Conservation (phyloP, 2,888 invertebrate genomes). For the Synanthedon formicaeformis region DNA sequence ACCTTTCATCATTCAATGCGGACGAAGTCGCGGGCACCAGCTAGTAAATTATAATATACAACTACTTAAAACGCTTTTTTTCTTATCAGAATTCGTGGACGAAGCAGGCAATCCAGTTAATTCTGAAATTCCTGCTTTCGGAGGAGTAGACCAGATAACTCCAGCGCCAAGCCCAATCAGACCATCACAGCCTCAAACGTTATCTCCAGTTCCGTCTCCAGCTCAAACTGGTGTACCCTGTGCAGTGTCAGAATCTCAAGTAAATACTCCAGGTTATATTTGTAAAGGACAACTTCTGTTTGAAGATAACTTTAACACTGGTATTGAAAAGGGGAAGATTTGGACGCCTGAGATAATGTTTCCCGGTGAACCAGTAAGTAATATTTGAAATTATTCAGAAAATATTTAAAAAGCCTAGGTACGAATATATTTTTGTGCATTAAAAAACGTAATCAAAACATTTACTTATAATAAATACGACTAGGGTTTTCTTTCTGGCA, state of each 20-base stretch:
- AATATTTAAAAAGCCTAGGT: no score
- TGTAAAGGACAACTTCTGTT: constrained; percentile 74
- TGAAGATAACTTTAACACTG: constrained; percentile 68
- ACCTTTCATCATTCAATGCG: no score
- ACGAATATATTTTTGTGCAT: no score
- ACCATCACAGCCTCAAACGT: constrained; percentile 5
- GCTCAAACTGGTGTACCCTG: constrained; percentile 28
- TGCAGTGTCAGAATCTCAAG: constrained; percentile 37
- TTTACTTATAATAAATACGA: no score
- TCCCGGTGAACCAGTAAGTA: constrained; percentile 71
- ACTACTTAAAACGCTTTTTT: neutral
- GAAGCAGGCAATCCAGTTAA: constrained; percentile 36
- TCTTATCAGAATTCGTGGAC: constrained; percentile 37
- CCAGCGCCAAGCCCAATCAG: constrained; percentile 1
- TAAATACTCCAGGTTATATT: constrained; percentile 40
- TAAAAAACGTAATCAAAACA: no score
- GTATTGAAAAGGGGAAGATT: constrained; percentile 46
- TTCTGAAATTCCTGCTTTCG: neutral
- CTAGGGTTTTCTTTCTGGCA: no score
- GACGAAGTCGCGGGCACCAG: no score
- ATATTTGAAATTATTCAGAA: neutral
- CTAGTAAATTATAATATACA: neutral
- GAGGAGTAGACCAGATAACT: neutral
- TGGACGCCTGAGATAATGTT: constrained; percentile 73
- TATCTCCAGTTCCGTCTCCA: constrained; percentile 5